Conservation (phyloP, 2,888 invertebrate genomes). For the Noctua fimbriata region DNA sequence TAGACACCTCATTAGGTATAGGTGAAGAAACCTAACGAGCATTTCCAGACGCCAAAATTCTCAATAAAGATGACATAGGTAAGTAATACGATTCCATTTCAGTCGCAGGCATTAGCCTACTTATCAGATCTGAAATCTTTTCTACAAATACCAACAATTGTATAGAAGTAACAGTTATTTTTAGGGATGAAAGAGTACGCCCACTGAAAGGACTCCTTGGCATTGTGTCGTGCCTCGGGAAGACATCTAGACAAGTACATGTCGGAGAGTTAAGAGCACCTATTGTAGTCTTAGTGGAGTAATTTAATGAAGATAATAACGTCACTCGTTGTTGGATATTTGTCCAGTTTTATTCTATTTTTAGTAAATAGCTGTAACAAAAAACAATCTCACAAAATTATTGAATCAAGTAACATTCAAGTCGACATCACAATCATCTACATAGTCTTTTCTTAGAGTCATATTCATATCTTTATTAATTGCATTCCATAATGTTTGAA, state of each 20-base stretch:
- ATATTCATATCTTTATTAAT: no score
- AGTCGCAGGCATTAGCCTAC: not conserved
- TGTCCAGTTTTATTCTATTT: not conserved
- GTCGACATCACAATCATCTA: not conserved
- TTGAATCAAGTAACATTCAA: not conserved
- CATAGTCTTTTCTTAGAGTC: no score
- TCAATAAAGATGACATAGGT: not conserved
- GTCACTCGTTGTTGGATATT: not conserved
- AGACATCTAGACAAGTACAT: slow-evolving; percentile 37
- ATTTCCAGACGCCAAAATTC: not conserved
- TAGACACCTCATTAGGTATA: not conserved
- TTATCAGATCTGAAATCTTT: not conserved
- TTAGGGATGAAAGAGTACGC: slow-evolving; percentile 25
- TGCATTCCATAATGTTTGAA: no score
- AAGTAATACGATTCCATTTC: not conserved
- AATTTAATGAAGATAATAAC: slow-evolving; percentile 11
- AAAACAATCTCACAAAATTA: not conserved
- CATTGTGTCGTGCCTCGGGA: slow-evolving; percentile 31
- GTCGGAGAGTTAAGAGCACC: slow-evolving; percentile 14
- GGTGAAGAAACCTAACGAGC: not conserved
- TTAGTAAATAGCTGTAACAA: not conserved
- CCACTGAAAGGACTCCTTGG: slow-evolving; percentile 28
- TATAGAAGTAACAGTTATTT: slow-evolving; percentile 26
- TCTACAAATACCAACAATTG: not conserved
- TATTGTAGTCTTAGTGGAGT: slow-evolving; percentile 20